Evolutionary conservation across 1,140 invertebrate species (phyloP), one percentile per base, ranked within the genome.

Genomic region (Drosophila busckii): DNA sequence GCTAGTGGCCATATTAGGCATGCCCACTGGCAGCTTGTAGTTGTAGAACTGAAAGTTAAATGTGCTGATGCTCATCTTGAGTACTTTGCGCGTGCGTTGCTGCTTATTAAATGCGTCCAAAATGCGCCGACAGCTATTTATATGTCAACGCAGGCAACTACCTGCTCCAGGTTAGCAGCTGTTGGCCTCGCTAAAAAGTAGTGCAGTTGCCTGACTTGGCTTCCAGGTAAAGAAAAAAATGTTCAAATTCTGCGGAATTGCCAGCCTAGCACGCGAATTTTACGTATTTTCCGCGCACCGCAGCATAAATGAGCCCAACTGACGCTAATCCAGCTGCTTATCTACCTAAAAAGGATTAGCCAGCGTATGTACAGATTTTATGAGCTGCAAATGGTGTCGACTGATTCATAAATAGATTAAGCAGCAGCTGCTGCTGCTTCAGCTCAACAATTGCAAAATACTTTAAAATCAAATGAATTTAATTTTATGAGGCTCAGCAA

Each of bases 21-120:
- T 10, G 4, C 9, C 17, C 2, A 34, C 31, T 7, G 60, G 62
- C 32, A 82, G 37, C 20, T 84, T 84, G 67, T 76, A 82, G 44
- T 82, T 82, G 52, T 84, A 84, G 38, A 84, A 84, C 23, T 85
- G 63, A 32, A 85, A 84, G 50, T 85, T 84, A 22, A 60, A 84
- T 0, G 82, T 71, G 42, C 75, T 84, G 38, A 85, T 60, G 73
- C 82, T 85, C 82, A 85, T 85, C 31, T 40, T 46, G 42, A 35
- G 26, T 6, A 31, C 9, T 13, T 49, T 22, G 7, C 32, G 15
- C n/a, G 8, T 35, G 2, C 15, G 29, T 2, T 2, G 29, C 5
- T 55, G 32, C 9, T 19, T 25, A 32, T 26, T 29, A 53, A 78
- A 19, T 67, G 52, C 58, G 41, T 4, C 3, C 19, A 8, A 7